Evolutionary conservation across 2,113 vertebrate genomes (phyloP).

Genomic region (Psittacara wagleri): DNA sequence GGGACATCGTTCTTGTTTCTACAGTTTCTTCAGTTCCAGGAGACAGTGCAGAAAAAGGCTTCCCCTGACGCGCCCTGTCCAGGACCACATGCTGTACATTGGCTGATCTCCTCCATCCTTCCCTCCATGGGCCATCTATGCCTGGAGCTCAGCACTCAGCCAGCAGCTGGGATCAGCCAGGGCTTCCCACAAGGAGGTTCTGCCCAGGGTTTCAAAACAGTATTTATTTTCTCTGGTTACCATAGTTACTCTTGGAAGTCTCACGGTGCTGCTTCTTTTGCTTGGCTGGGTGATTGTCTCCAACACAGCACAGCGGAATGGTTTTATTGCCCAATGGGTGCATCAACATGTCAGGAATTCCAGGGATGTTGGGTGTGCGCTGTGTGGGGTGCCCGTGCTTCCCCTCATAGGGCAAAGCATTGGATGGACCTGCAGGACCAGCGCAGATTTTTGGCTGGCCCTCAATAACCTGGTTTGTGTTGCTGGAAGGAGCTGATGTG

Average conservation of each 20-base stretch:
- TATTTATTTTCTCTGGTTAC: constrained; percentile 25
- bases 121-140: neutral
- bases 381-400: fast-evolving
- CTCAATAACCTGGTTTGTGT: fast-evolving
- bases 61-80: neutral
- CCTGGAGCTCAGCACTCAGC: neutral
- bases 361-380: neutral
- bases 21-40: neutral
- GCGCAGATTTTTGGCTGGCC: neutral
- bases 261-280: neutral
- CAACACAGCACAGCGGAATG: fast-evolving
- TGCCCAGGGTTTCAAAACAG: neutral
- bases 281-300: neutral
- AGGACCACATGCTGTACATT: fast-evolving
- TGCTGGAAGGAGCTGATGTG: neutral
- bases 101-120: neutral
- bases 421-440: neutral
- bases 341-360: neutral
- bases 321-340: neutral
- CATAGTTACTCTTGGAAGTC: constrained; percentile 21
- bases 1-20: neutral
- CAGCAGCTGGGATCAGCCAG: neutral
- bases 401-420: neutral
- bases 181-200: neutral
- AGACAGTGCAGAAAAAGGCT: neutral